phyloP scores from a whole-genome alignment of 2,888 invertebrate species.

The Sesia apiformis region DNA sequence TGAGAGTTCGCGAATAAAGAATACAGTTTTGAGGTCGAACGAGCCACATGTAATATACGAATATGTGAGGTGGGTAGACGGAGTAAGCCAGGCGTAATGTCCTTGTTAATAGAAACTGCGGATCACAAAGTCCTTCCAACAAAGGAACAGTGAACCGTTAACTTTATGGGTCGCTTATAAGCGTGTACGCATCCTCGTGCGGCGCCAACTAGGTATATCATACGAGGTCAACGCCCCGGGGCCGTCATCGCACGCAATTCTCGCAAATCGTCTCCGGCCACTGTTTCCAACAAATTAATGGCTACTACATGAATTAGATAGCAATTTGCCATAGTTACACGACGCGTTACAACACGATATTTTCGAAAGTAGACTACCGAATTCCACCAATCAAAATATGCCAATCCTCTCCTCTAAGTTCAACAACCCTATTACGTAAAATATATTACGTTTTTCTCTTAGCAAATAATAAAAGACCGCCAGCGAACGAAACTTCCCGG shows the following conservation, averaged over 20 bases:
- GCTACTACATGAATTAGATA: conserved; percentile 30
- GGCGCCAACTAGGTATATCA: conserved; percentile 6
- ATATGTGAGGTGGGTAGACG: conserved; percentile 4
- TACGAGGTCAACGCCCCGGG: conserved; percentile 1
- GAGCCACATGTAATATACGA: no score
- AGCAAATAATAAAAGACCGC: conserved; percentile 2
- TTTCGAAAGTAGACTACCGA: conserved; percentile 15
- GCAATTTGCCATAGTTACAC: conserved; percentile 23
- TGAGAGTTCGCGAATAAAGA: no score
- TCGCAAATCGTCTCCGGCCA: conserved; percentile 18
- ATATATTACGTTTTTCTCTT: conserved; percentile 10
- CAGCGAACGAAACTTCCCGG: conserved; percentile 3
- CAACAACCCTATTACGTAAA: conserved; percentile 18
- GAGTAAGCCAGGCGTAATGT: conserved; percentile 26
- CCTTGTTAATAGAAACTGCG: conserved; percentile 30
- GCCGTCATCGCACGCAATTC: conserved; percentile 17
- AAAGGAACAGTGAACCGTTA: conserved; percentile 16
- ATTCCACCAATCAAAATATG: conserved; percentile 1
- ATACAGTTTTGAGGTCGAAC: no score
- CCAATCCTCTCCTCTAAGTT: conserved; percentile 6
- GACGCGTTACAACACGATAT: conserved; percentile 13
- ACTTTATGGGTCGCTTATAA: conserved; percentile 15
- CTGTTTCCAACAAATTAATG: conserved; percentile 37
- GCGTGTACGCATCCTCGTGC: conserved; percentile 20
- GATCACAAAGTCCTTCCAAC: conserved; percentile 13